Evolutionary conservation across 1,140 invertebrate species (phyloP).

Genomic region (Phenacoccus solenopsis): DNA sequence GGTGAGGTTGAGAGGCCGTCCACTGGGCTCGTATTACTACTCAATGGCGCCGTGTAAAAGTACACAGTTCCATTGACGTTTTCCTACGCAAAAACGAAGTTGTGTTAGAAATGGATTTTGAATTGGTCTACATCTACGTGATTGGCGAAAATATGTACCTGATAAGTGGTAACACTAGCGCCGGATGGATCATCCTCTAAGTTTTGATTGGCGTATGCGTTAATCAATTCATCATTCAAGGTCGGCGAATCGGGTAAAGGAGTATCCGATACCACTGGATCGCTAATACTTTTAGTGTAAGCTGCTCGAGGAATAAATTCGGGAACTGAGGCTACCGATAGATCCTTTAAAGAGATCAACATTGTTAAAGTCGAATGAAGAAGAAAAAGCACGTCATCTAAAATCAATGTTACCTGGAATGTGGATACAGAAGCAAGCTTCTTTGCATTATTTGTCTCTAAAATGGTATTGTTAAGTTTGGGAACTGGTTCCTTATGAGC

Average conservation of each 20-base stretch:
- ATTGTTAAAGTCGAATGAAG: not conserved
- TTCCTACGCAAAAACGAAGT: conserved; percentile 43
- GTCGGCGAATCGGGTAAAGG: not conserved
- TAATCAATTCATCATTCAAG: not conserved
- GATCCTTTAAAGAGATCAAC: not conserved
- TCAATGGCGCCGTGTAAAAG: conserved; percentile 52
- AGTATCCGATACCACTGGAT: not conserved
- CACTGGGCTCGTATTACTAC: not conserved
- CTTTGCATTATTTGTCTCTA: not conserved
- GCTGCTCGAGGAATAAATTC: conserved; percentile 4
- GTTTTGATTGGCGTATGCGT: not conserved
- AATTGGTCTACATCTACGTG: not conserved
- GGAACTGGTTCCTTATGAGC: conserved; percentile 4
- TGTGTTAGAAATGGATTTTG: not conserved
- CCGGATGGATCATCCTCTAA: not conserved
- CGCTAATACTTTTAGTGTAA: conserved; percentile 2
- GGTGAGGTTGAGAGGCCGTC: conserved; percentile 7
- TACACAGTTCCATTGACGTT: conserved; percentile 90
- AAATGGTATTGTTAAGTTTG: not conserved
- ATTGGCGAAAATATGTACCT: not conserved
- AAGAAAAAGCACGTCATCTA: not conserved
- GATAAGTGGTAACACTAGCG: not conserved
- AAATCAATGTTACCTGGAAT: conserved; percentile 6
- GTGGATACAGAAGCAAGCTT: not conserved
- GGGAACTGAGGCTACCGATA: not conserved